Base-by-base conservation (phyloP, 2,113 vertebrate genomes). In the Pycnonotus jocosus region DNA sequence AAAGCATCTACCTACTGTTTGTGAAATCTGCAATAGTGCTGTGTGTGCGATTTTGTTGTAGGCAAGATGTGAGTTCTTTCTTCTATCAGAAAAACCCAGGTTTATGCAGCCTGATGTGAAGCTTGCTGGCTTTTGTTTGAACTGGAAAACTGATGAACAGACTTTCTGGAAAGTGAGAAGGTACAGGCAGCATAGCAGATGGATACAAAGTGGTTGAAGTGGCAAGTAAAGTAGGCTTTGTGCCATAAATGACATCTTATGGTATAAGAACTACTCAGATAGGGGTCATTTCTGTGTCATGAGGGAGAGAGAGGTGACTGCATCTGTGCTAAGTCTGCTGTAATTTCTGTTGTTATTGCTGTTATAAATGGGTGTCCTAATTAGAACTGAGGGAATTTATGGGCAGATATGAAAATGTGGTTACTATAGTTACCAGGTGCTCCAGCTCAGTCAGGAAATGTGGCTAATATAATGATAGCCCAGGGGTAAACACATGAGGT, bases 361-460 rank as follows among this genome's bases (percentile, higher is more conserved):
- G 45, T 94, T 95, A 93, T 79, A 95, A 95, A 97, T 79, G 86
- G 89, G 71, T 82, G 73, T 58, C 83, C 77, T 96, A 97, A 97
- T 97, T 96, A 97, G 92, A 96, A 95, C 48, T 10, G 1, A 86
- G 92, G 82, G 92, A 93, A 95, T 96, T 93, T 94, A 94, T 82
- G 81, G 92, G 70, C 82, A 94, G 93, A 86, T 95, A 96, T 90
- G 90, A 94, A 96, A 97, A 97, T 89, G 57, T 70, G 47, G 97
- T 97, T 97, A 79, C 96, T 92, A 97, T 97, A 91, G 95, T 86
- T 91, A 97, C 95, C 94, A 97, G 96, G 93, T 97, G 83, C 81
- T 94, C 50, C 66, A 73, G 70, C 88, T 95, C 88, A 90, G 85
- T 76, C 15, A 30, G 85, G 76, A 94, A 93, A 90, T 89, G 93